These are phyloP conservation scores for Hyla sarda DNA, from an alignment of 2,113 vertebrate species.

Conservation along the genomic window DNA sequence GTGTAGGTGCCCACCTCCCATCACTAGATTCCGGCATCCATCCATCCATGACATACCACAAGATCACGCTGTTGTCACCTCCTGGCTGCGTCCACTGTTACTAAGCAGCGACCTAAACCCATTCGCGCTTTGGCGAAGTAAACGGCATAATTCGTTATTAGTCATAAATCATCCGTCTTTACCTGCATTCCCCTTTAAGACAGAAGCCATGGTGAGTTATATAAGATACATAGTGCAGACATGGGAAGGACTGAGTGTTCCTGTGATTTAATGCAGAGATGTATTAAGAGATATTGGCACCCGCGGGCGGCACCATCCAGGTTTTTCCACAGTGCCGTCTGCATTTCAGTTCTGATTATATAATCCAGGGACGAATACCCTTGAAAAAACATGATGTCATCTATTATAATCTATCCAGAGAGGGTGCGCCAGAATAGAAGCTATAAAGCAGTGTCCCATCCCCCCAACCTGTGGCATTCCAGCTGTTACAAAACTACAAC, in stretches of 20 bases:
- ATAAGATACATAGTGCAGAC: neutral
- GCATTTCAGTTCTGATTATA: neutral
- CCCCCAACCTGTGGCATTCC: no score
- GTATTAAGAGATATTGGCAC: slow-evolving; percentile 13
- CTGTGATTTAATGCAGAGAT: neutral
- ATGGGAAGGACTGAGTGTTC: neutral
- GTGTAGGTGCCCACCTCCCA: no score
- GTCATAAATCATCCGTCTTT: neutral
- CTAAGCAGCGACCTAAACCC: no score
- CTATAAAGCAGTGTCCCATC: neutral
- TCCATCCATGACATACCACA: no score
- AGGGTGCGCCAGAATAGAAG: neutral
- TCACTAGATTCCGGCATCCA: no score
- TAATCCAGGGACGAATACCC: neutral
- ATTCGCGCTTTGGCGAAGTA: no score
- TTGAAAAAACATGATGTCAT: neutral
- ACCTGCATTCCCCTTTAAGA: neutral
- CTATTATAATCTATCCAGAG: neutral
- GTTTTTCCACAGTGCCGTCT: neutral
- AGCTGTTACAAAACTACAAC: no score
- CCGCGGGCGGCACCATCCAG: neutral
- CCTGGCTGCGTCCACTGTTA: no score
- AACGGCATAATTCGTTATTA: neutral
- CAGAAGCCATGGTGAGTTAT: neutral
- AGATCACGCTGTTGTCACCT: no score